Base-by-base conservation (phyloP, 2,888 invertebrate species). In the Drosophila helvetica region DNA sequence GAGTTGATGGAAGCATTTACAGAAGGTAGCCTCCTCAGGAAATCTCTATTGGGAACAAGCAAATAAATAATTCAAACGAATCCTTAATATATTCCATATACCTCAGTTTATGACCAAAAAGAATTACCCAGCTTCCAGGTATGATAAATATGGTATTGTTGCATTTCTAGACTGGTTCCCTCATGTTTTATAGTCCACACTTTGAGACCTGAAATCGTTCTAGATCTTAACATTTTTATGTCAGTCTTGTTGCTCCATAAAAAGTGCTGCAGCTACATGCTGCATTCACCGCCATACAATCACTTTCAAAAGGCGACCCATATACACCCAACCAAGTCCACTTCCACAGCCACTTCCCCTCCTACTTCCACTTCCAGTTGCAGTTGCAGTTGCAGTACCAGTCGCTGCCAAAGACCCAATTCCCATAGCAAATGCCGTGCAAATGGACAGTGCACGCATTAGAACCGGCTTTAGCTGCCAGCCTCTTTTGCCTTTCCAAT, bases 281-380 rank as follows among this genome's bases (percentile, higher is more conserved):
- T 45, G 51, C 62, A 61, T 65, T 65, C 56, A 63, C 72, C 67
- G 47, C 43, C 42, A 56, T 74, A 87, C 83, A 84, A 82, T 84
- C 87, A 82, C 87, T 84, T 84, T 84, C 77, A 87, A 83, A 85
- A 30, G 76, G 69, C 77, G 82, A 79, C 85, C 83, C 82, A 84
- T 84, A 68, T 74, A 60, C 59, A 46, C 42, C 53, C 38, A n/a
- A n/a, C 38, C n/a, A n/a, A 38, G 47, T 61, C 71, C 27, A 47
- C 22, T 18, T 22, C 52, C 47, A 27, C 53, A 45, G 15, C 10
- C 12, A 9, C 72, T 47, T 15, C 12, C 9, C 25, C 30, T 19
- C 38, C 27, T 12, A 30, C 30, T 19, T 48, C 22, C n/a, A 42
- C 18, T 33, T 54, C 42, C 30, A 62, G 8, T 25, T 30, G 43